Conservation (phyloP, 1,140 invertebrate genomes). For the Drosophila albomicans region DNA sequence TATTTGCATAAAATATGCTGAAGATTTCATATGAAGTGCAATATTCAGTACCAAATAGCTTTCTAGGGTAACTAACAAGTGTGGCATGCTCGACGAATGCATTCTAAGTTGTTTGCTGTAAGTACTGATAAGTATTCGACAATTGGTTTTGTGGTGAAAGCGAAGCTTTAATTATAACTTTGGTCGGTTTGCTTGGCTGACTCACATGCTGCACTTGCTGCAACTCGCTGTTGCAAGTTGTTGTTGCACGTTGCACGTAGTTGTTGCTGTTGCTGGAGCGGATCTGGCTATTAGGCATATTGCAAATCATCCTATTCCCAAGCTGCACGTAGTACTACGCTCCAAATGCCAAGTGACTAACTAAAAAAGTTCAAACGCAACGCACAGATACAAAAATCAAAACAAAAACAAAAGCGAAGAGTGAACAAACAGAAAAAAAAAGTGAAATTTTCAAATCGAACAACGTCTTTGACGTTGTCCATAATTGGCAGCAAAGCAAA, state of each 20-base stretch:
- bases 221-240: slow-evolving; percentile 19
- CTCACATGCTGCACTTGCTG: slow-evolving; percentile 18
- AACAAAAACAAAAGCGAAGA: slow-evolving; percentile 3
- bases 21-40: too few species aligned
- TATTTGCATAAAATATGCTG: too few species aligned
- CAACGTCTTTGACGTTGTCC: slow-evolving; percentile 43
- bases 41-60: too few species aligned
- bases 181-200: slow-evolving; percentile 42
- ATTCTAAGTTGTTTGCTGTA: slow-evolving; percentile 33
- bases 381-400: slow-evolving; percentile 8
- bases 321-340: slow-evolving; percentile 29
- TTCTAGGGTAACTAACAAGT: neutral
- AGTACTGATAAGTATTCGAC: slow-evolving; percentile 50
- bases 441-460: slow-evolving; percentile 61
- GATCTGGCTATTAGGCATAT: slow-evolving; percentile 43
- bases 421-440: slow-evolving; percentile 25
- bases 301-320: slow-evolving; percentile 50
- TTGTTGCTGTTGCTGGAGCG: slow-evolving; percentile 30
- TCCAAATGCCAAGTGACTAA: slow-evolving; percentile 28
- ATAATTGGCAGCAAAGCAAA: slow-evolving; percentile 64
- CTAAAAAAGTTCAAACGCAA: slow-evolving; percentile 46
- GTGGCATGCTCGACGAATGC: neutral
- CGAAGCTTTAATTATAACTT: slow-evolving; percentile 51
- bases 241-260: neutral
- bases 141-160: slow-evolving; percentile 51